These are phyloP conservation scores for Sebastes vulpes DNA, from an alignment of 2,797 vertebrate genomes.

Conservation along the genomic window DNA sequence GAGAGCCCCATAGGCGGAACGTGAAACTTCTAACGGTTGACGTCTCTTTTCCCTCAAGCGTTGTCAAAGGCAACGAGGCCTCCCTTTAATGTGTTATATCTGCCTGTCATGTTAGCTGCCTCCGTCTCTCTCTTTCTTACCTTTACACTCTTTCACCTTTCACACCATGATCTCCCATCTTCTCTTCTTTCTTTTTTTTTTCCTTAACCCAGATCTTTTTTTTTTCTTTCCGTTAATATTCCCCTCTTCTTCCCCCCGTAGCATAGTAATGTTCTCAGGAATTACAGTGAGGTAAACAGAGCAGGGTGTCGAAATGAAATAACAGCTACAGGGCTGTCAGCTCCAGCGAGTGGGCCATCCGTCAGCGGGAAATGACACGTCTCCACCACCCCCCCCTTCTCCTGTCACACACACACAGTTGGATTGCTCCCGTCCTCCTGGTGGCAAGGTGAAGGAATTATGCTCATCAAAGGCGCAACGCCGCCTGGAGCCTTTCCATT, in stretches of 20 bases:
- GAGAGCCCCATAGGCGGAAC: slow-evolving; percentile 68
- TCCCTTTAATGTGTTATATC: slow-evolving; percentile 76
- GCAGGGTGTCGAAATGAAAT: slow-evolving; percentile 79
- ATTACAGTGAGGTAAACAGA: slow-evolving; percentile 84
- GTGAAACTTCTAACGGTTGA: slow-evolving; percentile 62
- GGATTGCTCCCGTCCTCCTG: slow-evolving; percentile 75
- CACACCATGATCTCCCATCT: slow-evolving; percentile 29
- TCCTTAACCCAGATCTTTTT: slow-evolving; percentile 9
- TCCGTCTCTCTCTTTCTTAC: slow-evolving; percentile 25
- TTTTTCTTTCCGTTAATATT: slow-evolving; percentile 21
- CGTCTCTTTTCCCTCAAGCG: slow-evolving; percentile 68
- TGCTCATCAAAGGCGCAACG: slow-evolving; percentile 72
- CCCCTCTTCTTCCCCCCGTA: slow-evolving; percentile 3
- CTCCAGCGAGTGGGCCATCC: slow-evolving; percentile 74
- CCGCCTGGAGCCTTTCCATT: slow-evolving; percentile 80
- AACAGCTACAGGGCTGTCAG: slow-evolving; percentile 78
- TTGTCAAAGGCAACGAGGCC: slow-evolving; percentile 71
- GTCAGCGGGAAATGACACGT: slow-evolving; percentile 80
- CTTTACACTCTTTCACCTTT: slow-evolving; percentile 60
- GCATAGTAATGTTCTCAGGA: slow-evolving; percentile 79
- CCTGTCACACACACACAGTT: slow-evolving; percentile 57
- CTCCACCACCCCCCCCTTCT: background rate
- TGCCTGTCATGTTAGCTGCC: slow-evolving; percentile 72
- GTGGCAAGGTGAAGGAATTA: slow-evolving; percentile 84
- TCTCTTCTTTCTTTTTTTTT: background rate